Conservation (phyloP, 1,140 invertebrate species). For the Anadara kagoshimensis region DNA sequence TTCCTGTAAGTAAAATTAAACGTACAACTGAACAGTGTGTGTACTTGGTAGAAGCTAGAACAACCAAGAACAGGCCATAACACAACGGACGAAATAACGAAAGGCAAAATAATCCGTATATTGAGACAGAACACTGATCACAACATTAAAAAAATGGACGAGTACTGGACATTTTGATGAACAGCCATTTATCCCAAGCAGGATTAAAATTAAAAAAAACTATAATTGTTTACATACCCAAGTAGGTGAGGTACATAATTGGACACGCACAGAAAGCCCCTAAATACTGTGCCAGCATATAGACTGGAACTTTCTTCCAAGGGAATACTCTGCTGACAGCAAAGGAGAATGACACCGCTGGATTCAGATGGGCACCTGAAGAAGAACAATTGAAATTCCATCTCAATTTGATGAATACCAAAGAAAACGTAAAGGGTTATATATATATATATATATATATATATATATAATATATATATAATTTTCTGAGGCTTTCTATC, state of each 20-base stretch:
- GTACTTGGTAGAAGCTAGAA: too few species aligned
- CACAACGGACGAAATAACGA: too few species aligned
- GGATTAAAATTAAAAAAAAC: not conserved
- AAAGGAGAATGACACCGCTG: slow-evolving; percentile 76
- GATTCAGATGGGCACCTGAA: slow-evolving; percentile 77
- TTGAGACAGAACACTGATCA: not conserved
- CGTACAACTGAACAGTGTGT: too few species aligned
- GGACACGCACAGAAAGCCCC: slow-evolving; percentile 76
- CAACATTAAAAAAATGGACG: not conserved
- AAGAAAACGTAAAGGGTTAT: not conserved
- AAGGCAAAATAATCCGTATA: too few species aligned
- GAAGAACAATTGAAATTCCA: too few species aligned
- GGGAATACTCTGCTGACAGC: slow-evolving; percentile 71
- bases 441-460: not conserved
- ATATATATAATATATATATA: not conserved
- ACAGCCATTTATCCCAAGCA: not conserved
- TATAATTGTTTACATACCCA: slow-evolving; percentile 65
- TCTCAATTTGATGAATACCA: not conserved
- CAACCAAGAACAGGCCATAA: too few species aligned
- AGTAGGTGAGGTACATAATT: slow-evolving; percentile 74
- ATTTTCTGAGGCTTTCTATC: not conserved
- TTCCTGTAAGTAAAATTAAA: too few species aligned
- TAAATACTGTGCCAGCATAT: slow-evolving; percentile 75
- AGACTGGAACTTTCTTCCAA: slow-evolving; percentile 74
- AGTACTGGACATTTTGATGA: not conserved